phyloP scores from a whole-genome alignment of 2,888 invertebrate genomes.

The Mesorhabditis belari region DNA sequence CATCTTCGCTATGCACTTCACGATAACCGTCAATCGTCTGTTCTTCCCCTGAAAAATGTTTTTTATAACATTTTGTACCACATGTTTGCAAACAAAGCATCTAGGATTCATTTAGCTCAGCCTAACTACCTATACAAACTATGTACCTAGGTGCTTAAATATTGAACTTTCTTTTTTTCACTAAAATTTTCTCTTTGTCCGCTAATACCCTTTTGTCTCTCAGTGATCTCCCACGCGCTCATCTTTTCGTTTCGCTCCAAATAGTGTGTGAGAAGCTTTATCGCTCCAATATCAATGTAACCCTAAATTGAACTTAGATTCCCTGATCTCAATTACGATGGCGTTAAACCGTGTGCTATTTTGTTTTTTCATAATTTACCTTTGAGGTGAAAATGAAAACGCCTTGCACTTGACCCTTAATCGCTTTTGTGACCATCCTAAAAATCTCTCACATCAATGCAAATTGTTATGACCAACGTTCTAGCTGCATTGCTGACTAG shows the following conservation, averaged over 20 bases:
- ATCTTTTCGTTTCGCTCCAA: slow-evolving; percentile 44
- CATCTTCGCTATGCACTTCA: slow-evolving; percentile 30
- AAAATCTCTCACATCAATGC: slow-evolving; percentile 1
- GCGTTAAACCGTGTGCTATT: slow-evolving; percentile 14
- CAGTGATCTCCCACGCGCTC: slow-evolving; percentile 41
- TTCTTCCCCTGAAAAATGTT: slow-evolving; percentile 9
- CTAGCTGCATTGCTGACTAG: slow-evolving; percentile 41
- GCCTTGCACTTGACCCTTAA: slow-evolving; percentile 17
- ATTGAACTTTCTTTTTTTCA: not conserved
- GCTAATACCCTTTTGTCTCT: slow-evolving; percentile 28
- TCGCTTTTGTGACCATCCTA: slow-evolving; percentile 31
- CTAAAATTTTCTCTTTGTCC: not conserved
- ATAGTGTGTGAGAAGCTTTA: slow-evolving; percentile 36
- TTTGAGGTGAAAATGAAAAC: slow-evolving; percentile 40
- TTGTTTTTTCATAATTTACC: slow-evolving; percentile 25
- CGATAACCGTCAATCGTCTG: slow-evolving; percentile 36
- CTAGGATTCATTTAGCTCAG: no score
- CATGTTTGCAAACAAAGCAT: no score
- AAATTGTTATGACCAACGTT: slow-evolving; percentile 17
- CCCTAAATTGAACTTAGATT: slow-evolving; percentile 21
- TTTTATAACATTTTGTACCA: no score
- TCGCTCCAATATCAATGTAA: slow-evolving; percentile 32
- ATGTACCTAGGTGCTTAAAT: not conserved
- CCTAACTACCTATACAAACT: no score
- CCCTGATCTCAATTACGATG: no score